Evolutionary conservation across 2,797 vertebrate genomes (phyloP).

Genomic region (Catamblyrhynchus diadema): DNA sequence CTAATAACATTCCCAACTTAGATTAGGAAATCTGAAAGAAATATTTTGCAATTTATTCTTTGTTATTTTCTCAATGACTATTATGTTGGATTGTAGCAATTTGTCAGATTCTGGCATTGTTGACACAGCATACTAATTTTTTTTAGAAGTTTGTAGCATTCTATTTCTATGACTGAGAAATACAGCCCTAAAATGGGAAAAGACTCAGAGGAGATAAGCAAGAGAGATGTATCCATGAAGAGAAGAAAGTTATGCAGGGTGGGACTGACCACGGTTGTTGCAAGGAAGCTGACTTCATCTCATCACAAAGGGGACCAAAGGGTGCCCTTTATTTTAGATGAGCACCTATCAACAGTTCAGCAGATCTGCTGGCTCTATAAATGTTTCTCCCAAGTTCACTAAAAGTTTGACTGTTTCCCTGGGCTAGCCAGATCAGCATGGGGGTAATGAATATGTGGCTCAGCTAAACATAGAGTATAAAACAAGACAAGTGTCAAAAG

Average conservation of each 20-base stretch:
- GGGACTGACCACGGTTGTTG: neutral
- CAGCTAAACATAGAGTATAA: neutral
- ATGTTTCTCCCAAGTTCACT: neutral
- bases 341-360: neutral
- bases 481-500: neutral
- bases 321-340: neutral
- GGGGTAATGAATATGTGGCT: neutral
- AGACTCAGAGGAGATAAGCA: neutral
- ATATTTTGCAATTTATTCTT: neutral
- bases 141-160: neutral
- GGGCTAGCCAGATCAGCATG: neutral
- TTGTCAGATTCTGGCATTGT: neutral
- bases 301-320: neutral
- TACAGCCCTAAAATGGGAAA: neutral
- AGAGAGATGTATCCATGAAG: rapidly evolving
- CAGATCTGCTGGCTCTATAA: neutral
- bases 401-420: neutral
- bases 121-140: neutral
- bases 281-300: neutral
- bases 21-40: neutral
- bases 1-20: neutral
- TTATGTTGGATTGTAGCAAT: neutral
- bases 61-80: neutral
- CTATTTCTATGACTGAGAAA: neutral
- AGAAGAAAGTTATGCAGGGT: neutral